phyloP scores from a whole-genome alignment of 2,797 vertebrate genomes.

The Microctenopoma lineatum region DNA sequence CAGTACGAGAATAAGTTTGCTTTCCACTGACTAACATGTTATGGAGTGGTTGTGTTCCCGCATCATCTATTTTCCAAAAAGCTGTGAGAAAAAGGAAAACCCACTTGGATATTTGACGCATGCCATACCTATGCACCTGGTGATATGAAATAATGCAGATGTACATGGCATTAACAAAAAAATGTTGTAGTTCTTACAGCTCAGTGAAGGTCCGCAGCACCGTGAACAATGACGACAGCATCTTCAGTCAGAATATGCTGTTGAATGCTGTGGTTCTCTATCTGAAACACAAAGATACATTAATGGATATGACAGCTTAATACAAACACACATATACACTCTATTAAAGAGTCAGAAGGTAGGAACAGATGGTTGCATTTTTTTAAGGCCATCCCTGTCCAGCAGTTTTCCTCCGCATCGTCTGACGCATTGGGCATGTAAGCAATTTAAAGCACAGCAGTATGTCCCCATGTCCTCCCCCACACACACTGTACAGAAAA shows the following conservation, averaged over 20 bases:
- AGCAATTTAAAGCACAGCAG: conserved; percentile 56
- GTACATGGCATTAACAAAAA: background rate
- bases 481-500: background rate
- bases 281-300: conserved; percentile 62
- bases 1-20: no score
- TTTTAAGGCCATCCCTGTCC: conserved; percentile 28
- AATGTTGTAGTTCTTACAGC: conserved; percentile 58
- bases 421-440: conserved; percentile 28
- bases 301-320: conserved; percentile 15
- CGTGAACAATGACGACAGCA: conserved; percentile 56
- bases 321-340: conserved; percentile 2
- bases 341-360: conserved; percentile 7
- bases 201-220: conserved; percentile 68
- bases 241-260: no score
- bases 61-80: background rate
- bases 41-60: background rate
- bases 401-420: conserved; percentile 37
- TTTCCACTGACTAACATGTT: background rate
- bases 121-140: no score
- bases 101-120: no score
- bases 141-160: no score
- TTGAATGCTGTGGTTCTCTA: background rate
- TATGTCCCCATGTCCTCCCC: conserved; percentile 7
- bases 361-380: conserved; percentile 53
- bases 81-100: background rate